Evolutionary conservation across 92 coral and sea anemone genomes (phyloP), one percentile per base, ranked within the genome.

Genomic region (Umimayanthus kanabou): DNA sequence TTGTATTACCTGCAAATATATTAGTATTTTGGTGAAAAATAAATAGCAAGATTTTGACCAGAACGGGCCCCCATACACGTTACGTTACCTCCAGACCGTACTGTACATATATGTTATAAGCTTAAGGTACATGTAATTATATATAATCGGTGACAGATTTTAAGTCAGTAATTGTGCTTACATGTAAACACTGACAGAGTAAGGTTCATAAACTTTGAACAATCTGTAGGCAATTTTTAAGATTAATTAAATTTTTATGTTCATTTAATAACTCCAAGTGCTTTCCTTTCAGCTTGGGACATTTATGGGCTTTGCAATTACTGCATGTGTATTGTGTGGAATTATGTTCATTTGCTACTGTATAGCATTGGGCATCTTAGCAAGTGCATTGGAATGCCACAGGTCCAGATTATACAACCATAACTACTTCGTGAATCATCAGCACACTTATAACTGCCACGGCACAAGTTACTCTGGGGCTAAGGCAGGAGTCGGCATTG

Each of bases 401-500:
- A 28, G 67, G 86, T 18, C 16, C 9, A 64, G 40, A 55, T 30
- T 4, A 58, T 13, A 33, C 57, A 5, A 20, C 16, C 18, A 43
- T 37, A 11, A 73, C 45, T 30, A 13, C n/a, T 29, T 49, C 11
- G 4, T 22, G 8, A n/a, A 69, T 43, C 3, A 39, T 9, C 29
- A 25, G 4, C 15, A 69, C 16, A 4, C 10, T 5, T 16, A 66
- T 3, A 1, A 23, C 29, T 39, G 70, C 23, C 9, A 65, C 4
- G 57, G 73, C 45, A 1, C 26, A 0, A 47, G 78, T 14, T 22
- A 76, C 23, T 26, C 73, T 6, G 85, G 69, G 6, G 82, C 88
- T 10, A 67, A 80, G 39, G 91, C 89, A 79, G 95, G 95, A 9
- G 77, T 88, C 9, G 98, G 93, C 10, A 64, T 94, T 1, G 90